Base-by-base conservation (phyloP, 2,797 vertebrate species). In the Dryobates pubescens region DNA sequence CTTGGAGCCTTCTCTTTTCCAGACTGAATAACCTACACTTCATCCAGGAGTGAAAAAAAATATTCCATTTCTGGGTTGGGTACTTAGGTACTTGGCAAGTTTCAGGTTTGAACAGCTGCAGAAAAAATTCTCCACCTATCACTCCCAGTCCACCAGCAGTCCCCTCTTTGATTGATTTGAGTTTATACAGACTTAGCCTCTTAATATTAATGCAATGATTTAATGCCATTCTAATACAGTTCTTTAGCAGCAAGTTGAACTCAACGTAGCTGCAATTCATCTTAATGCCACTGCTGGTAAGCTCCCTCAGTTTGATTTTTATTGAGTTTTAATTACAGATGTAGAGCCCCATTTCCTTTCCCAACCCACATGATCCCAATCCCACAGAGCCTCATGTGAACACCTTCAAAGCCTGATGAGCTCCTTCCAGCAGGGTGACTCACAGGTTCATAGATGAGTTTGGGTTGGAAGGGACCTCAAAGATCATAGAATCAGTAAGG, bases 131-230 rank as follows among this genome's bases (percentile, higher is more conserved):
- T 82, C 61, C 10, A 56, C 16, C 38, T 51, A 30, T 75, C 36
- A 57, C 8, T 89, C 63, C 32, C 14, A 43, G 45, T 17, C 49
- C 68, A 69, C 59, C 4, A 1, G 26, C 22, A 77, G 29, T 12
- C 12, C 7, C 10, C 17, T 54, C 77, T 84, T 22, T 65, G 58
- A 86, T 10, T 79, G 49, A 79, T 78, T 75, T 23, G 45, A 72
- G 17, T 45, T 87, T 53, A 85, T 8, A 74, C 12, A 77, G 64
- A 56, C 51, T 64, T 45, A 85, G 10, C 10, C 51, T 82, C 51
- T 89, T 74, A 79, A 74, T 78, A 88, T 83, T 91, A 83, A 93
- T 87, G 32, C 41, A 68, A 16, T 7, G 12, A 91, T 69, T 85
- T 71, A 77, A 77, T 80, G 23, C 8, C 56, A 57, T 49, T 61